Percentiles rank a stretch among this genome's conserved stretches.
These are phyloP conservation scores for Drosophila maculinotata DNA, from an alignment of 2,888 invertebrate species.

Conservation along the genomic window DNA sequence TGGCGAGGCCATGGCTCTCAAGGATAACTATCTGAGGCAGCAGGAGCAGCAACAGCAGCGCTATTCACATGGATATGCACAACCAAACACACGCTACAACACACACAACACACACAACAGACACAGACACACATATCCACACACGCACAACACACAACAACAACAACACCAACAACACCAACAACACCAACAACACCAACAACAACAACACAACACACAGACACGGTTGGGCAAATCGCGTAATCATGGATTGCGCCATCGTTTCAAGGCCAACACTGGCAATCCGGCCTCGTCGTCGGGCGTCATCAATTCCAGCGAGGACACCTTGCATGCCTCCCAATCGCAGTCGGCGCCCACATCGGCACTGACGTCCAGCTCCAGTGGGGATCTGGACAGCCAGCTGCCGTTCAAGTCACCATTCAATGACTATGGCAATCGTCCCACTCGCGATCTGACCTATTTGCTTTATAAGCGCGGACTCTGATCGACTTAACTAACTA, in stretches of 20 bases:
- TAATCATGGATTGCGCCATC: conserved; percentile 17
- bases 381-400: conserved; percentile 33
- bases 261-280: conserved; percentile 5
- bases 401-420: conserved; percentile 70
- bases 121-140: conserved; percentile 14
- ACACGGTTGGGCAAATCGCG: conserved; percentile 20
- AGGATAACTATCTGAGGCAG: conserved; percentile 39
- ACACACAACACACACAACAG: conserved; percentile 19
- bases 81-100: conserved; percentile 1
- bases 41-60: conserved; percentile 30
- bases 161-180: conserved; percentile 13
- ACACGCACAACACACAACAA: conserved; percentile 26
- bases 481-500: conserved; percentile 24
- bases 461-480: conserved; percentile 65
- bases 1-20: conserved; percentile 41
- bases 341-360: conserved; percentile 36
- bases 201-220: conserved; percentile 12
- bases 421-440: conserved; percentile 68
- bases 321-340: conserved; percentile 54
- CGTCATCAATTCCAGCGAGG: conserved; percentile 68
- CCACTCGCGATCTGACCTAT: conserved; percentile 65
- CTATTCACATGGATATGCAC: conserved; percentile 10
- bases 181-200: conserved; percentile 1
- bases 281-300: conserved; percentile 2
- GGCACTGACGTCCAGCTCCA: conserved; percentile 7